phyloP scores from a whole-genome alignment of 2,888 invertebrate genomes.

The Alloplasta piceator region DNA sequence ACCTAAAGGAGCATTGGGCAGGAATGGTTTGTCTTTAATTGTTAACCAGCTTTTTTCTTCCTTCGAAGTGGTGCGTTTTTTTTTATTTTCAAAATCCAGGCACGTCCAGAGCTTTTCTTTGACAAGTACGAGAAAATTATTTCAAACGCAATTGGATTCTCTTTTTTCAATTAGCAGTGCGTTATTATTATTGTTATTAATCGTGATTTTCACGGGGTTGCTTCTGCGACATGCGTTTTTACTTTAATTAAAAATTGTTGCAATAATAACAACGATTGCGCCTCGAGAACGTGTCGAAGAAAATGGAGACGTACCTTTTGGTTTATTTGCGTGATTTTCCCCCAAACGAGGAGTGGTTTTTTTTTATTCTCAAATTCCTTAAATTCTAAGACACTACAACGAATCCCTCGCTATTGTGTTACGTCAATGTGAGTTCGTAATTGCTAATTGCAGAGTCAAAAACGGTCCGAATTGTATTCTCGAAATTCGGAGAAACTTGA shows the following conservation, averaged over 20 bases:
- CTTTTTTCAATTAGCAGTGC: constrained; percentile 36
- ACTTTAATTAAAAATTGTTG: constrained; percentile 19
- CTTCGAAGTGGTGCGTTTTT: constrained; percentile 38
- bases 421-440: constrained; percentile 57
- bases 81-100: constrained; percentile 2
- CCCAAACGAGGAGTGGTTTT: background rate
- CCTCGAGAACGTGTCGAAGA: constrained; percentile 57
- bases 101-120: constrained; percentile 54
- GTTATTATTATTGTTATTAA: constrained; percentile 31
- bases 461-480: constrained; percentile 31
- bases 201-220: constrained; percentile 48
- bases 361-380: constrained; percentile 50
- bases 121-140: too few species aligned
- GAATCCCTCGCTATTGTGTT: constrained; percentile 54
- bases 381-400: constrained; percentile 67
- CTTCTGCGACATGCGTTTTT: constrained; percentile 50
- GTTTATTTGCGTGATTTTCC: constrained; percentile 24
- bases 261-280: constrained; percentile 29
- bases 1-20: constrained; percentile 67
- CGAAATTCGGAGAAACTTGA: constrained; percentile 45
- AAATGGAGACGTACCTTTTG: constrained; percentile 45
- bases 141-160: constrained; percentile 44
- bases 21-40: constrained; percentile 60
- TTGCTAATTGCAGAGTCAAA: constrained; percentile 42
- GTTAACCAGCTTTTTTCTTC: constrained; percentile 9